phyloP scores from a whole-genome alignment of 2,888 invertebrate genomes.

The Syritta pipiens region DNA sequence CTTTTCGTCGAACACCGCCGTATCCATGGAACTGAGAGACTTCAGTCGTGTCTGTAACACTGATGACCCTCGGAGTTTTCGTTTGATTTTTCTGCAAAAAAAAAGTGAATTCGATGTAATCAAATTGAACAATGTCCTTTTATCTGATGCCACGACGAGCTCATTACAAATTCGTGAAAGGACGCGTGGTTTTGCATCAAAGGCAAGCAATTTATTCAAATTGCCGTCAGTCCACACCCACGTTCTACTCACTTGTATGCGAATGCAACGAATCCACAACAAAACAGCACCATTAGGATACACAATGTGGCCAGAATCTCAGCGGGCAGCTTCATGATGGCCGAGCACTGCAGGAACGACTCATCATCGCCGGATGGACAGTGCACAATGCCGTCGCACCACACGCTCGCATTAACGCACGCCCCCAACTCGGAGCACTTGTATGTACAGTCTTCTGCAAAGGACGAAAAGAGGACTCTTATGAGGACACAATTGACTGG shows the following conservation, averaged over 20 bases:
- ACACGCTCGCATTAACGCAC: slow-evolving; percentile 88
- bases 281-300: slow-evolving; percentile 79
- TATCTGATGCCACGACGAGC: too few species aligned
- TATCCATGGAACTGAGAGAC: slow-evolving; percentile 87
- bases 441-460: slow-evolving; percentile 86
- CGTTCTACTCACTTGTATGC: slow-evolving; percentile 80
- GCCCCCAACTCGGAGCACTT: slow-evolving; percentile 90
- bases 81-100: slow-evolving; percentile 80
- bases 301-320: slow-evolving; percentile 84
- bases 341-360: slow-evolving; percentile 88
- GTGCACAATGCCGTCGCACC: slow-evolving; percentile 89
- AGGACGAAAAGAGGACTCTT: slow-evolving; percentile 1
- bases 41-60: slow-evolving; percentile 89
- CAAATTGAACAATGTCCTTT: too few species aligned
- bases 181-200: too few species aligned
- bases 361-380: slow-evolving; percentile 91
- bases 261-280: slow-evolving; percentile 80
- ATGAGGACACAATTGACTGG: too few species aligned
- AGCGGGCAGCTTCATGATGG: slow-evolving; percentile 87
- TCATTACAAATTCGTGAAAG: too few species aligned
- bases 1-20: slow-evolving; percentile 91
- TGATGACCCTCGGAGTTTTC: slow-evolving; percentile 86
- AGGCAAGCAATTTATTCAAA: slow-evolving; percentile 8
- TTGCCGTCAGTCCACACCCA: neutral
- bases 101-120: neutral